phyloP scores from a whole-genome alignment of 2,888 invertebrate species.

The Eupithecia abbreviata region DNA sequence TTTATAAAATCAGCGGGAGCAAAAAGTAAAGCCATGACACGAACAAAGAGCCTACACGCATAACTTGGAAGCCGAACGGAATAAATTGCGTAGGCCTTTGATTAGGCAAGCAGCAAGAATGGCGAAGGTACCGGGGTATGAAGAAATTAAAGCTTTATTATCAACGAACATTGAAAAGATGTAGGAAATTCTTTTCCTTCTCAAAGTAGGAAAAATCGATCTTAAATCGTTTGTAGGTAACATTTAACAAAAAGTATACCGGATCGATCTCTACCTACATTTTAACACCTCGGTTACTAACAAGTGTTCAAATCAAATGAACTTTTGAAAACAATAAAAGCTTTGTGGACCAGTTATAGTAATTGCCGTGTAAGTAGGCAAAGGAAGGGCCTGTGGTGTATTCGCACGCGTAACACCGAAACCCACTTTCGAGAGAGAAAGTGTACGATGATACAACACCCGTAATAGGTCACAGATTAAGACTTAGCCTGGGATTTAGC shows the following conservation, averaged over 20 bases:
- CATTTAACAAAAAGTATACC: background rate
- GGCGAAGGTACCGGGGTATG: slow-evolving; percentile 28
- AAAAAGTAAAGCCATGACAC: slow-evolving; percentile 6
- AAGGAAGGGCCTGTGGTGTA: slow-evolving; percentile 39
- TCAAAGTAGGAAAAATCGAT: background rate
- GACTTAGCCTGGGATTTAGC: slow-evolving; percentile 39
- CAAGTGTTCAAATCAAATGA: slow-evolving; percentile 7
- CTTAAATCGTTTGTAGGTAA: too few relatives aligned
- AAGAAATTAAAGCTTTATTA: slow-evolving; percentile 26
- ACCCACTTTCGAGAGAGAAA: slow-evolving; percentile 48
- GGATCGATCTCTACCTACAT: background rate
- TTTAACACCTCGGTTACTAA: background rate
- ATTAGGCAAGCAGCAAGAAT: slow-evolving; percentile 34
- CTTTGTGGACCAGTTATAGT: slow-evolving; percentile 26
- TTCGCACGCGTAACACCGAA: slow-evolving; percentile 44
- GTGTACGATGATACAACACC: slow-evolving; percentile 48
- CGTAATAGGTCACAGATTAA: slow-evolving; percentile 51
- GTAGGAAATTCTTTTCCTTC: background rate
- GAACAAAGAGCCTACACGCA: slow-evolving; percentile 21
- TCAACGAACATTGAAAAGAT: background rate
- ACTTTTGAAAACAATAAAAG: slow-evolving; percentile 17
- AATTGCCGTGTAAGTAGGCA: slow-evolving; percentile 27
- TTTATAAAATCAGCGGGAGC: background rate
- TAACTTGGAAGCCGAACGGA: slow-evolving; percentile 31
- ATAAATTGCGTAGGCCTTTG: slow-evolving; percentile 37